Evolutionary conservation across 1,140 invertebrate genomes (phyloP), one percentile per base, ranked within the genome.

Genomic region (Tetramorium alpestre): DNA sequence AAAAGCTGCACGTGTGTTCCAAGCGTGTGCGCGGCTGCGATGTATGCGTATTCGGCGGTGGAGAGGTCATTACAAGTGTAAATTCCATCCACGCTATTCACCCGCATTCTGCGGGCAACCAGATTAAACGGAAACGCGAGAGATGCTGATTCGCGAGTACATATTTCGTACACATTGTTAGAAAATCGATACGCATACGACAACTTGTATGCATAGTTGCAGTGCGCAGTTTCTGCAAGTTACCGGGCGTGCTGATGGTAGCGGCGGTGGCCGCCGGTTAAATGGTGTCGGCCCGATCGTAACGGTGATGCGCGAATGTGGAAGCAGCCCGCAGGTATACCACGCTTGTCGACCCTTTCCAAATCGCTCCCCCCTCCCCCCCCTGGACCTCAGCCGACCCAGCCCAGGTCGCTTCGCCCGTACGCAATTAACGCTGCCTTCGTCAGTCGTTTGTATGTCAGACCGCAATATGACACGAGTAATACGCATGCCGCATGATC

Each of bases 401-500:
- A 54, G 54, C n/a, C 41, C 33, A 16, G n/a, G 16, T 70, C 25
- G n/a, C 76, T 56, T 67, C 58, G 25, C 13, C 47, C 13, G n/a
- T 25, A 28, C 58, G 73, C 22, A 28, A 7, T 58, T 78, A 58
- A 54, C 28, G 10, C 18, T 65, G 69, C 72, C 80, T 80, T 85
- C 44, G 75, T 28, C 60, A 1, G 47, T 47, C 58, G 56, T 67
- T 76, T 47, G 22, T 65, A 25, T 33, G 56, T 58, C n/a, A 38
- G 13, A 44, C n/a, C 62, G 58, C 69, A 58, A 81, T 81, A 88
- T 87, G 62, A 73, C 77, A 85, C 67, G 88, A 56, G 62, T 90
- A 88, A 81, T 70, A 90, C 56, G 80, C 77, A 81, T 33, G 89
- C 80, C 73, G 67, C 78, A 72, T 82, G 86, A 90, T 90, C 77